Conservation (phyloP, 2,113 vertebrate genomes). For the Benitochromis conjunctus region DNA sequence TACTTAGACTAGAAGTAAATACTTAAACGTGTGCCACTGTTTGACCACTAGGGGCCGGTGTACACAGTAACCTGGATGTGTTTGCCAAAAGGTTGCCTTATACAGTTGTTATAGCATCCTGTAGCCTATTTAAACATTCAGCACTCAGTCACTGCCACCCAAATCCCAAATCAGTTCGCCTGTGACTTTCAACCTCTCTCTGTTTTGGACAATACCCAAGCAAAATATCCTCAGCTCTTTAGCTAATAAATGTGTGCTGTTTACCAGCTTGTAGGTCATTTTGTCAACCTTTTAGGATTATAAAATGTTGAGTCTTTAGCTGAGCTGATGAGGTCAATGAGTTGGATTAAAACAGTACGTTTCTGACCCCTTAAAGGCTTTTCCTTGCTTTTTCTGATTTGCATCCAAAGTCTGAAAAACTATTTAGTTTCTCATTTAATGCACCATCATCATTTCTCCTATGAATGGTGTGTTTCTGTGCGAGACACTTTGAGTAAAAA, state of each 20-base stretch:
- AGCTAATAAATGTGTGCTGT: not conserved
- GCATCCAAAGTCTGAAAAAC: not conserved
- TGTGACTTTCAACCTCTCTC: not conserved
- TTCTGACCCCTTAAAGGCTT: not conserved
- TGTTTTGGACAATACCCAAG: not conserved
- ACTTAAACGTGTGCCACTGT: fast-evolving
- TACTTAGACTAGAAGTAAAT: not conserved
- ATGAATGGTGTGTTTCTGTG: not conserved
- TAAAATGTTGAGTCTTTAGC: not conserved
- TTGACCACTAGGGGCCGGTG: not conserved
- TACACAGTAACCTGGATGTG: not conserved
- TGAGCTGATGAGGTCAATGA: not conserved
- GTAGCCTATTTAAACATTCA: not conserved
- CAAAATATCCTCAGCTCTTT: not conserved
- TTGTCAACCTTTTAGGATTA: not conserved
- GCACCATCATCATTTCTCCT: not conserved
- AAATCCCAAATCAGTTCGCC: not conserved
- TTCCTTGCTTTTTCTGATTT: not conserved
- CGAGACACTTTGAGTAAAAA: not conserved
- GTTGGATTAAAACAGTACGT: not conserved
- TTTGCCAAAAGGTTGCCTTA: not conserved
- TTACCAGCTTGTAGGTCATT: not conserved
- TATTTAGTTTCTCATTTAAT: not conserved
- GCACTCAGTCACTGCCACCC: not conserved
- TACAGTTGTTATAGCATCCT: not conserved